phyloP scores from a whole-genome alignment of 2,888 invertebrate species.

The Ormyrus nitidulus region DNA sequence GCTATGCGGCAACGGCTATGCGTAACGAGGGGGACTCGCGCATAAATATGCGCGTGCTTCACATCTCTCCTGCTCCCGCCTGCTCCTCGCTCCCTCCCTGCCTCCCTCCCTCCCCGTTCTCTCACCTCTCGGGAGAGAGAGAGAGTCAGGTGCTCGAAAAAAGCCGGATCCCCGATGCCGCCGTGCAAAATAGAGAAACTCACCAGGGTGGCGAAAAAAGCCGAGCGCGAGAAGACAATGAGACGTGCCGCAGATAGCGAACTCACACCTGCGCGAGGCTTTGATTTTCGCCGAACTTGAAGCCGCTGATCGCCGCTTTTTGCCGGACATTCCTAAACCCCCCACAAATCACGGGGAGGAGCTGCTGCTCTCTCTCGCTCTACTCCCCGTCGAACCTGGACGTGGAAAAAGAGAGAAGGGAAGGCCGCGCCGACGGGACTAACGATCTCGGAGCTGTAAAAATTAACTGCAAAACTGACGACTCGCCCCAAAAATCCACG shows the following conservation, averaged over 20 bases:
- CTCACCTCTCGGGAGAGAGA: conserved; percentile 36
- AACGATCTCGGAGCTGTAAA: no score
- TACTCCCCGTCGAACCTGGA: not conserved
- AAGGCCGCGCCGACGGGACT: not conserved
- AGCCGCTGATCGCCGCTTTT: conserved; percentile 42
- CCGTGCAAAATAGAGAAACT: conserved; percentile 58
- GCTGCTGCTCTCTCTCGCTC: conserved; percentile 1
- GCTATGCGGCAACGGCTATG: conserved; percentile 71
- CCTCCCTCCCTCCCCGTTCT: conserved; percentile 13
- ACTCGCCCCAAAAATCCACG: no score
- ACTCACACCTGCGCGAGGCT: conserved; percentile 66
- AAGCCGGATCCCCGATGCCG: conserved; percentile 52
- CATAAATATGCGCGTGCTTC: conserved; percentile 66
- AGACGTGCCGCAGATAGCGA: conserved; percentile 69
- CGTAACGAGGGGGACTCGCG: conserved; percentile 71
- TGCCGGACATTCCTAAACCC: conserved; percentile 27
- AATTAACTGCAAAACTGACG: no score
- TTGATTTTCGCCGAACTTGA: conserved; percentile 21
- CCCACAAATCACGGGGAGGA: conserved; percentile 36
- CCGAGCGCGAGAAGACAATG: conserved; percentile 16
- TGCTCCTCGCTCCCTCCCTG: not conserved
- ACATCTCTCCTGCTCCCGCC: conserved; percentile 6
- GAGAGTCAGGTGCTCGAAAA: conserved; percentile 8
- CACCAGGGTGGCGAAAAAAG: not conserved
- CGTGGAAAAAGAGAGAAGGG: not conserved